Percentiles rank a stretch among this genome's conserved stretches.
phyloP scores from a whole-genome alignment of 2,797 vertebrate species.

The Chromis chromis region DNA sequence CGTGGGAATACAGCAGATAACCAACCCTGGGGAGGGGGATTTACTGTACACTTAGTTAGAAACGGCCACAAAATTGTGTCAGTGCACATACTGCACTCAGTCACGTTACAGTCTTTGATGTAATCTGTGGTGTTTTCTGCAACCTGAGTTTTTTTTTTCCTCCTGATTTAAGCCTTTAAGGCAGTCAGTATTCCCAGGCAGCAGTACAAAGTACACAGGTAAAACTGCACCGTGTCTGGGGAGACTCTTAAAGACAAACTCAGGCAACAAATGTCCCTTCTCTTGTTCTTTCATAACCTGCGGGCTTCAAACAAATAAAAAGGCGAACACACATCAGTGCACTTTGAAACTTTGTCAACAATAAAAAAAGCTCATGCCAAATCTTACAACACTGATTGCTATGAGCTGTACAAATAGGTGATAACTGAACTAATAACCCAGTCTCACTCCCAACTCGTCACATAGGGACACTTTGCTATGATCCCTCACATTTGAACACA shows the following conservation, averaged over 20 bases:
- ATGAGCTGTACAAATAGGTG: neutral
- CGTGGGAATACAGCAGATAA: neutral
- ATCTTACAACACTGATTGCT: neutral
- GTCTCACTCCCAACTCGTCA: too few relatives aligned
- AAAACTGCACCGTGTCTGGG: neutral
- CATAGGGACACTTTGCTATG: too few relatives aligned
- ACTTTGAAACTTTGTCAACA: neutral
- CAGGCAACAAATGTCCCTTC: too few relatives aligned
- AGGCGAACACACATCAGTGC: neutral
- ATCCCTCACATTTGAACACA: too few relatives aligned
- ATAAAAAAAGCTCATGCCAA: neutral
- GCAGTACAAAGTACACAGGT: neutral
- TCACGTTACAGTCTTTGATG: neutral
- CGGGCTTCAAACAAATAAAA: neutral
- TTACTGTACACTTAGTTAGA: slow-evolving; percentile 10
- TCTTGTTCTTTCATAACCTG: neutral
- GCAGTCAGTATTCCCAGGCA: neutral
- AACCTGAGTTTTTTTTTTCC: neutral
- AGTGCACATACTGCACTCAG: slow-evolving; percentile 1
- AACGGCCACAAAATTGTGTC: slow-evolving; percentile 9
- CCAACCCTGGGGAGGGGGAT: neutral
- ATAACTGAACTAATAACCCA: too few relatives aligned
- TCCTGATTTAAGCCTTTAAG: neutral
- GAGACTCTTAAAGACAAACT: neutral
- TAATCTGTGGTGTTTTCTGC: neutral